A percentile compares a stretch with the other conserved stretches of the same genome.
These are phyloP conservation scores for Caenorhabditis latens DNA, from an alignment of 1,140 invertebrate species.

Conservation along the genomic window DNA sequence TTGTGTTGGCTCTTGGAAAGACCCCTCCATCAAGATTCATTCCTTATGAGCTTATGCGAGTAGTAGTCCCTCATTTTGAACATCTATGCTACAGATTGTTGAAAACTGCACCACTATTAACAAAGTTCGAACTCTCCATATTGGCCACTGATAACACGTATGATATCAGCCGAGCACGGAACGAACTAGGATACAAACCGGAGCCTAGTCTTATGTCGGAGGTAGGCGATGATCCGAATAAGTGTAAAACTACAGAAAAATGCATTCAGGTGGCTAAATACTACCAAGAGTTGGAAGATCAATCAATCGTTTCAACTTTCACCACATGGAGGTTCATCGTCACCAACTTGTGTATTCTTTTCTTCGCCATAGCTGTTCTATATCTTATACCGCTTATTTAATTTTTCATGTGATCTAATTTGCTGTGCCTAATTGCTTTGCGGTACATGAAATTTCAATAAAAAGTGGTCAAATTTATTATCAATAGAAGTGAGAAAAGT, in stretches of 20 bases:
- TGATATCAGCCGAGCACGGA: neutral
- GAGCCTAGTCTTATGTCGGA: neutral
- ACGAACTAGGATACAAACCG: slow-evolving; percentile 4
- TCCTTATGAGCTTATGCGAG: neutral
- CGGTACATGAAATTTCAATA: no score
- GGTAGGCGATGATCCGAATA: neutral
- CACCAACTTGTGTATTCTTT: no score
- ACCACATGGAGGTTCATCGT: no score
- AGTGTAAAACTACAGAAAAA: neutral
- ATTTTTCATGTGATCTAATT: no score
- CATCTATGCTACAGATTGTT: neutral
- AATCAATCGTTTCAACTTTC: no score
- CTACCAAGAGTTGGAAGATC: neutral
- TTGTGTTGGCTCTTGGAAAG: neutral
- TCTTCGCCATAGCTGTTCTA: no score
- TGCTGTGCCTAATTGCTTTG: no score
- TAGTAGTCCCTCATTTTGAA: neutral
- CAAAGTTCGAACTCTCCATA: slow-evolving; percentile 20
- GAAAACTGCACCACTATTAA: neutral
- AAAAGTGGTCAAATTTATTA: no score
- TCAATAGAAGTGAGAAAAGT: no score
- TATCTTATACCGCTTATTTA: no score
- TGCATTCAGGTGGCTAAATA: neutral
- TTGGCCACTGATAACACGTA: slow-evolving; percentile 20
- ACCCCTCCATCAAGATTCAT: neutral